Conservation (phyloP, 1,140 invertebrate species). For the Drosophila sproati region DNA sequence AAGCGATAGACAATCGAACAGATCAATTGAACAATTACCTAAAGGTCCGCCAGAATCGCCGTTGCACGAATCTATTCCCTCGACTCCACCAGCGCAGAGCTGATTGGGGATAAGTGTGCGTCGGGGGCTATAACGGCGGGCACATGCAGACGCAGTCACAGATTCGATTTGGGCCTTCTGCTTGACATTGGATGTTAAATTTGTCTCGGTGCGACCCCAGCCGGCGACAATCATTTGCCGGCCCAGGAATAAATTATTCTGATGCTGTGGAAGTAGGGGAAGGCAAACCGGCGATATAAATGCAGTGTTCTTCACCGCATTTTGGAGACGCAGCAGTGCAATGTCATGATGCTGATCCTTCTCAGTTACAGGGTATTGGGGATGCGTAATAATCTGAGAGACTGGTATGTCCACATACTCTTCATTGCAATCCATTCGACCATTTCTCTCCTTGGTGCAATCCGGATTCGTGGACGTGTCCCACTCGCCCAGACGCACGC, state of each 20-base stretch:
- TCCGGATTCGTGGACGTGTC: slow-evolving; percentile 86
- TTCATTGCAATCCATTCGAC: slow-evolving; percentile 84
- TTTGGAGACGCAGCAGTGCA: slow-evolving; percentile 87
- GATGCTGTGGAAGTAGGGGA: slow-evolving; percentile 85
- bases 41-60: slow-evolving; percentile 87
- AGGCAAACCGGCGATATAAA: slow-evolving; percentile 91
- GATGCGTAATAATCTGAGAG: slow-evolving; percentile 87
- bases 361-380: slow-evolving; percentile 86
- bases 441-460: slow-evolving; percentile 85
- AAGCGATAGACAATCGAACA: background rate
- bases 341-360: slow-evolving; percentile 88
- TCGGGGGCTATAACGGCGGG: slow-evolving; percentile 51
- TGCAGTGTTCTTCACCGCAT: slow-evolving; percentile 86
- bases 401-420: slow-evolving; percentile 86
- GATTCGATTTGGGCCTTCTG: slow-evolving; percentile 62
- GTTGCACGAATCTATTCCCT: slow-evolving; percentile 86
- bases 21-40: slow-evolving; percentile 3
- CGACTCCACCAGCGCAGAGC: slow-evolving; percentile 88
- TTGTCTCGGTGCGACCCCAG: slow-evolving; percentile 91
- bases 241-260: slow-evolving; percentile 84
- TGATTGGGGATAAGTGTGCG: slow-evolving; percentile 78
- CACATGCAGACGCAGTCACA: slow-evolving; percentile 50
- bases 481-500: slow-evolving; percentile 88
- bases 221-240: slow-evolving; percentile 89
- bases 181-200: slow-evolving; percentile 65